Conservation (phyloP, 2,113 vertebrate genomes). For the Raphicerus campestris region DNA sequence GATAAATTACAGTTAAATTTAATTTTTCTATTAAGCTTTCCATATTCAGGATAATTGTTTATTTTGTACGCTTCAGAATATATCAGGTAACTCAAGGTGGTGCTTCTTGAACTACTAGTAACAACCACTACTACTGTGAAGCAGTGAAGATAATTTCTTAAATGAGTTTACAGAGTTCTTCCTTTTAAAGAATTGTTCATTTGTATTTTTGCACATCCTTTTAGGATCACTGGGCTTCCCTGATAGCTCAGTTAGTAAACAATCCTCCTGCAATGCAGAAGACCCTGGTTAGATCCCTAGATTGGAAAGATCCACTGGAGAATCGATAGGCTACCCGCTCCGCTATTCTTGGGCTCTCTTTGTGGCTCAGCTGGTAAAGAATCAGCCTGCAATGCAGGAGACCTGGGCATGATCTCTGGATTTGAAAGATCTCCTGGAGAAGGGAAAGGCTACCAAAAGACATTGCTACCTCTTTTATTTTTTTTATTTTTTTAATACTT, state of each 20-base stretch:
- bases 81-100: neutral
- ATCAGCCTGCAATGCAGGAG: neutral
- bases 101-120: neutral
- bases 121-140: neutral
- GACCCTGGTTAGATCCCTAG: neutral
- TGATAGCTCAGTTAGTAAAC: neutral
- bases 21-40: neutral
- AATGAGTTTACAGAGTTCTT: neutral
- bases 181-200: neutral
- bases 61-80: neutral
- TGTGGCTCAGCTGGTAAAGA: neutral
- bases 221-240: neutral
- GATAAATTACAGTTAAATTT: neutral
- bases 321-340: neutral
- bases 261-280: neutral
- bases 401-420: neutral
- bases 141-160: neutral
- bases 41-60: neutral
- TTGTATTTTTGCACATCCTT: neutral
- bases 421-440: neutral
- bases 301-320: neutral
- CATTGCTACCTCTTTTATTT: too few species aligned
- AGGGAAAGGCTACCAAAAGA: neutral
- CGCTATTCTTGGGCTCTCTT: neutral
- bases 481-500: too few species aligned